These are phyloP conservation scores for Berghia stephanieae DNA, from an alignment of 1,140 invertebrate species.

Conservation along the genomic window DNA sequence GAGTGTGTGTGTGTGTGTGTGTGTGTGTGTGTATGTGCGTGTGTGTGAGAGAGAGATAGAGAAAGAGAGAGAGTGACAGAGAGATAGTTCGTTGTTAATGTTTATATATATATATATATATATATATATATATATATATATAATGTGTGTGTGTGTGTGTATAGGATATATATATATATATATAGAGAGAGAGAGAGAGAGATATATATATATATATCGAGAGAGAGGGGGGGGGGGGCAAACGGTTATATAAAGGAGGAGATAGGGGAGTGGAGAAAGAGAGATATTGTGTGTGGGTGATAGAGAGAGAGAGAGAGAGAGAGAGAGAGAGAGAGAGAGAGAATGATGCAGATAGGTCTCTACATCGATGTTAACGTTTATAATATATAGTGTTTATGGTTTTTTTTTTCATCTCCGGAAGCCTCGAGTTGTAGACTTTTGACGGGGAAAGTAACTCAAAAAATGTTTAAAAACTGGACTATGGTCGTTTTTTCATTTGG, in stretches of 20 bases:
- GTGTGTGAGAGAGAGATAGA: slow-evolving; percentile 5
- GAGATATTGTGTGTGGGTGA: too few species aligned
- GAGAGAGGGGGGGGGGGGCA: slow-evolving; percentile 8
- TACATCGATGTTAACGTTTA: background rate
- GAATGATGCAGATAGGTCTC: background rate
- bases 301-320: slow-evolving; percentile 18
- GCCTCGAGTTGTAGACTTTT: background rate
- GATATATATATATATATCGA: too few species aligned
- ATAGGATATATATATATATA: too few species aligned
- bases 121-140: too few species aligned
- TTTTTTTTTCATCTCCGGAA: background rate
- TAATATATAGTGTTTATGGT: background rate
- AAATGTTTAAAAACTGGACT: too few species aligned
- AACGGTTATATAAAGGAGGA: background rate
- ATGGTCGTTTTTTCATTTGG: too few species aligned
- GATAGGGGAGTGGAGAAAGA: background rate
- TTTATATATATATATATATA: too few species aligned
- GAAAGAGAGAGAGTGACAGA: background rate
- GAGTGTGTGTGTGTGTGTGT: background rate
- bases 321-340: background rate
- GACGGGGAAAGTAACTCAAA: too few species aligned
- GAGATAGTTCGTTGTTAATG: background rate
- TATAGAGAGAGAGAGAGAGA: background rate
- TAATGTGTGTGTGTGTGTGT: background rate
- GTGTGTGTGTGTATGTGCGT: background rate